Conservation (phyloP, 2,888 invertebrate genomes). For the Eulithis testata region DNA sequence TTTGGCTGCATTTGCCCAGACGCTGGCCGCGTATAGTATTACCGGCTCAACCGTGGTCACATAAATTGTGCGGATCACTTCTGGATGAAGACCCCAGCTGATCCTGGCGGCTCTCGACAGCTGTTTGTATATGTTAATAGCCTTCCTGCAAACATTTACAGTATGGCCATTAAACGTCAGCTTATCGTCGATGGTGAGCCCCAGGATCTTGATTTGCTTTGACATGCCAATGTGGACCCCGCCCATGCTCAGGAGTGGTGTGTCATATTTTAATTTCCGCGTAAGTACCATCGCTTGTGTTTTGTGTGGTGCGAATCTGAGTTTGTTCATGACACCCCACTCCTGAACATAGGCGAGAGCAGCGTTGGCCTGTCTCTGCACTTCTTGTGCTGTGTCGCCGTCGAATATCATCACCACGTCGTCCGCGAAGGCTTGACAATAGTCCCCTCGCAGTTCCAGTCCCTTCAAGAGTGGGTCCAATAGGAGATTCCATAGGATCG, state of each 20-base stretch:
- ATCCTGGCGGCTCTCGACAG: neutral
- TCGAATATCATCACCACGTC: constrained; percentile 22
- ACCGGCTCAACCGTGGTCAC: too few relatives aligned
- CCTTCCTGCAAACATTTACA: too few relatives aligned
- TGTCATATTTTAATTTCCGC: too few relatives aligned
- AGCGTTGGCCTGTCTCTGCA: constrained; percentile 28
- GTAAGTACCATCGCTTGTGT: too few relatives aligned
- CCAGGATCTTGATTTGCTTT: too few relatives aligned
- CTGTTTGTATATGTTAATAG: too few relatives aligned
- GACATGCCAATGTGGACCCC: too few relatives aligned
- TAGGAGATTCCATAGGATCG: constrained; percentile 34
- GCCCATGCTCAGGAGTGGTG: too few relatives aligned
- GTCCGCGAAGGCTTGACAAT: constrained; percentile 35
- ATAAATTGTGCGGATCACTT: neutral
- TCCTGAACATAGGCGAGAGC: constrained; percentile 29
- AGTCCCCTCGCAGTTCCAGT: neutral
- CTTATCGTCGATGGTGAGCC: constrained; percentile 8
- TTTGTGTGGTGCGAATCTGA: neutral
- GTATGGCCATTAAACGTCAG: neutral
- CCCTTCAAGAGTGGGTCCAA: constrained; percentile 31
- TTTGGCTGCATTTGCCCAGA: too few relatives aligned
- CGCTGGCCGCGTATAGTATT: too few relatives aligned
- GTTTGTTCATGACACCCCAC: constrained; percentile 19
- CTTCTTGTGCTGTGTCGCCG: constrained; percentile 19
- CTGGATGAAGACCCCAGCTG: constrained; percentile 3